Percentiles rank a stretch among this genome's conserved stretches.
Evolutionary conservation across 2,113 vertebrate genomes (phyloP).

Genomic region (Struthio camelus): DNA sequence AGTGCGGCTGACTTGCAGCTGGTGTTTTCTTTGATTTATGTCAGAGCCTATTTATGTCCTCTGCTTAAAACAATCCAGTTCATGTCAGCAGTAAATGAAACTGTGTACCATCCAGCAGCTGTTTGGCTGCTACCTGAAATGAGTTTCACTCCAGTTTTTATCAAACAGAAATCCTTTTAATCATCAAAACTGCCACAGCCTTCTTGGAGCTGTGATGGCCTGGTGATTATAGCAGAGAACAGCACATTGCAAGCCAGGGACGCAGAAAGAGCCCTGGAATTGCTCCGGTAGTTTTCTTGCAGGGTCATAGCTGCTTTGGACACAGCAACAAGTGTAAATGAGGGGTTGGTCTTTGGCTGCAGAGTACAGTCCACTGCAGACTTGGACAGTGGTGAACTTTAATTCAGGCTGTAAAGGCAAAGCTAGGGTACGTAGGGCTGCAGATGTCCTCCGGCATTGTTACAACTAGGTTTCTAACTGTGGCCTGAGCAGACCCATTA

Average conservation of each 20-base stretch:
- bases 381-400: neutral
- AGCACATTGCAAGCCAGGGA: neutral
- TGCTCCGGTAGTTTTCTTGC: neutral
- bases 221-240: neutral
- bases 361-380: neutral
- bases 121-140: constrained; percentile 60
- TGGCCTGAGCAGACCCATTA: neutral
- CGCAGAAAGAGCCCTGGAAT: neutral
- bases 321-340: neutral
- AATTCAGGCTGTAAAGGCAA: neutral
- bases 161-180: constrained; percentile 55
- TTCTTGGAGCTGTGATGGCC: neutral
- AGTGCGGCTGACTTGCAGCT: constrained; percentile 27
- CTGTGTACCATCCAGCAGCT: constrained; percentile 58
- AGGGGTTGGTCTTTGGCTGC: neutral
- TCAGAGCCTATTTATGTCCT: constrained; percentile 47
- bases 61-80: constrained; percentile 64
- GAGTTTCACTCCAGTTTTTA: constrained; percentile 63
- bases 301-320: neutral
- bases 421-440: neutral
- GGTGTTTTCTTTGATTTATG: constrained; percentile 67
- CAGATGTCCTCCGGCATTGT: neutral
- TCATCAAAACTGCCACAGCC: constrained; percentile 15
- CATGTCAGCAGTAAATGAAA: constrained; percentile 60
- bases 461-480: neutral